Base-by-base conservation (phyloP, 2,113 vertebrate genomes). In the Neoarius graeffei region DNA sequence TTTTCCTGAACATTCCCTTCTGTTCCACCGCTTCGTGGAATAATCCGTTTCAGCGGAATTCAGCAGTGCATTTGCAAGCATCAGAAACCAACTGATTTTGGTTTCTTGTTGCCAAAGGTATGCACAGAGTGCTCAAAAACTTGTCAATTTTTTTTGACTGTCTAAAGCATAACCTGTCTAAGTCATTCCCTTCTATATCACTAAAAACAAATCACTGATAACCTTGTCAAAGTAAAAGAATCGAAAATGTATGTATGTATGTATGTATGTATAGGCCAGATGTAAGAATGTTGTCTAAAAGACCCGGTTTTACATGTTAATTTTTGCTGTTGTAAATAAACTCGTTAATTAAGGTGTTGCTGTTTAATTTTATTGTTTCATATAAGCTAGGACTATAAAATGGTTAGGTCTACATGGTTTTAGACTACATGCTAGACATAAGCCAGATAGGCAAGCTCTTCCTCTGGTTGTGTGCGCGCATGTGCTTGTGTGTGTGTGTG, bases 11-110 rank as follows among this genome's bases (percentile, higher is more conserved):
- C 59, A 81, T 35, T 81, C 15, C 17, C 9, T 81, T 60, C 17
- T 35, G 30, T 60, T 81, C 57, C 80, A 81, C 80, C 57, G 23
- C 80, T 60, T 42, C 6, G n/a, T 81, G 80, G 80, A 81, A 60
- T 60, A 81, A 81, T 81, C 14, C 1, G 19, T 60, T 81, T 81
- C 30, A 81, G 1, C 42, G 57, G 56, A 81, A 81, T 60, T 9
- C 80, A 81, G 80, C 57, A 42, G 19, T 81, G 57, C 56, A 42
- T 81, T 81, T 81, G 20, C 30, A 60, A 81, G 30, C 27, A 5
- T 35, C 25, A 9, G 13, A 27, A 80, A 56, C 52, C 7, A 56
- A 77, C 74, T 54, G 50, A 80, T 56, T 27, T 80, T 27, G 13
- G 52, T 27, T 81, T 59, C 56, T 19, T 27, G 13, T 80, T 59